phyloP scores from a whole-genome alignment of 2,113 vertebrate genomes.

The Paradisaea rubra region DNA sequence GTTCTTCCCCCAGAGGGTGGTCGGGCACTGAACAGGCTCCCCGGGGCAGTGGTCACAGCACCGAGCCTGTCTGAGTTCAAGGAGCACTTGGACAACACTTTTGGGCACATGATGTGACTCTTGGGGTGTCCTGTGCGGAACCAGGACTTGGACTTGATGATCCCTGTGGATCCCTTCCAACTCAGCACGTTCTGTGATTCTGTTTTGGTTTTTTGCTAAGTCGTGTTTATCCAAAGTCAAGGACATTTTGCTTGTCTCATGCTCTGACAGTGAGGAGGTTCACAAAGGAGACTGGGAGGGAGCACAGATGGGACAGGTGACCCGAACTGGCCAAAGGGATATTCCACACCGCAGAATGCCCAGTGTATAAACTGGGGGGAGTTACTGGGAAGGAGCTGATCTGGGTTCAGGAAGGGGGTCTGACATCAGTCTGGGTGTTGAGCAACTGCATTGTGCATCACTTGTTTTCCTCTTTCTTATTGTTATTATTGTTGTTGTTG shows the following conservation, averaged over 20 bases:
- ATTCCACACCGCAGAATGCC: background rate
- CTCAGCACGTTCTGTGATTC: background rate
- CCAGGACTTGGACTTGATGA: background rate
- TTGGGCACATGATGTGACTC: background rate
- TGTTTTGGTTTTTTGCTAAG: background rate
- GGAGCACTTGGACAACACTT: background rate
- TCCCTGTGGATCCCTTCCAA: background rate
- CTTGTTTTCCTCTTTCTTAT: background rate
- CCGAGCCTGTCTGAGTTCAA: background rate
- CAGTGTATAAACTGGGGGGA: background rate
- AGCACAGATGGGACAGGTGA: background rate
- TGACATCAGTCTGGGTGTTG: background rate
- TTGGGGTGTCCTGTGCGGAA: background rate
- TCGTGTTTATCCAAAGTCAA: background rate
- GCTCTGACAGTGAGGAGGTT: background rate
- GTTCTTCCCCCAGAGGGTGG: background rate
- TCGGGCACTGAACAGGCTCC: background rate
- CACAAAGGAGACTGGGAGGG: background rate
- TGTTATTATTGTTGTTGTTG: background rate
- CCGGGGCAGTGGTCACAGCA: background rate
- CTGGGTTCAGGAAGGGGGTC: background rate
- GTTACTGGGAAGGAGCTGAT: background rate
- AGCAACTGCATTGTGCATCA: background rate
- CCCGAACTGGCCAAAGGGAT: background rate
- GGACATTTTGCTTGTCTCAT: background rate